Base-by-base conservation (phyloP, 30 jellyfish, hydroid and myxozoan genomes). In the Turritopsis dohrnii region DNA sequence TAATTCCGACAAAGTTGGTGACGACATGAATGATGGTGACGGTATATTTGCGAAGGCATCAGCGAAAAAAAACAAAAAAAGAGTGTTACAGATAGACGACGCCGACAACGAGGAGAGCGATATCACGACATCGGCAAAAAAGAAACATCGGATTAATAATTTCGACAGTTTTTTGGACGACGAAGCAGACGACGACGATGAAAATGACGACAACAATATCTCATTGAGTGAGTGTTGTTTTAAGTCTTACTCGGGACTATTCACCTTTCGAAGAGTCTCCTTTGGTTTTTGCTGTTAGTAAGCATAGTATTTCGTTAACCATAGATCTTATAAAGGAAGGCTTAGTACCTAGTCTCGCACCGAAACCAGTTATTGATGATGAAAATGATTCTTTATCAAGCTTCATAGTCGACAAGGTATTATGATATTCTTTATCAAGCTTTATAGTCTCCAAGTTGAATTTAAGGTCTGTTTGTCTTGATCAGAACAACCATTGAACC, bases 241-340 rank as follows among this genome's bases (percentile, higher is more conserved):
- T 5, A 29, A 17, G 23, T 13, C n/a, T n/a, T n/a, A n/a, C n/a
- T n/a, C n/a, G n/a, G n/a, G n/a, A n/a, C n/a, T n/a, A n/a, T n/a
- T n/a, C n/a, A n/a, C n/a, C n/a, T n/a, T n/a, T n/a, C n/a, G n/a
- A n/a, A n/a, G n/a, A n/a, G n/a, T n/a, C n/a, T n/a, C n/a, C n/a
- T n/a, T n/a, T n/a, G n/a, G n/a, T n/a, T n/a, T n/a, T n/a, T n/a
- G n/a, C n/a, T n/a, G n/a, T n/a, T n/a, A n/a, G n/a, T n/a, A n/a
- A n/a, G n/a, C n/a, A n/a, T n/a, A n/a, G n/a, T n/a, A n/a, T n/a
- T n/a, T 22, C 76, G 23, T 52, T 69, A 8, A 21, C 65, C 54
- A 54, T 60, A 90, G 97, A 86, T 83, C 83, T 90, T 29, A 90
- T 90, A 65, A 90, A 90, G 84, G 97, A 90, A 74, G 97, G 97